Conservation (phyloP, 1,140 invertebrate genomes). For the Aphelenchoides fujianensis region DNA sequence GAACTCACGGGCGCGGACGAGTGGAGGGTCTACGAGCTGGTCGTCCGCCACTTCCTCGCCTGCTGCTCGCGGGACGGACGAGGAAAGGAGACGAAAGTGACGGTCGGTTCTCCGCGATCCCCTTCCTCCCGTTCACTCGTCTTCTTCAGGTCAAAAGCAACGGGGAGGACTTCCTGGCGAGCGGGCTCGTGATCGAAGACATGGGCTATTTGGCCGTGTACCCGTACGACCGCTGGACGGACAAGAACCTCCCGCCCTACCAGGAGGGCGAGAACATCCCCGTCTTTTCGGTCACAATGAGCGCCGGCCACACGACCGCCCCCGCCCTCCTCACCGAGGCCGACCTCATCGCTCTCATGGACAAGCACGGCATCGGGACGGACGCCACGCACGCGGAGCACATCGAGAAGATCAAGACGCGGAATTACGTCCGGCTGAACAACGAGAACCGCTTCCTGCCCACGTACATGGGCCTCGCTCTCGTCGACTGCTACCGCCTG, state of each 20-base stretch:
- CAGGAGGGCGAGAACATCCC: conserved; percentile 70
- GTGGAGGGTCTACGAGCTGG: conserved; percentile 84
- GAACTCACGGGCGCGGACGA: conserved; percentile 73
- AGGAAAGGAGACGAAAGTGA: conserved; percentile 84
- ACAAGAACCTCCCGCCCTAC: conserved; percentile 81
- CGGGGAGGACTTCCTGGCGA: conserved; percentile 72
- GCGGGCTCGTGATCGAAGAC: conserved; percentile 83
- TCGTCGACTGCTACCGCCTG: conserved; percentile 89
- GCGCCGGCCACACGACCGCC: conserved; percentile 67
- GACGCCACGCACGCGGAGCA: conserved; percentile 99
- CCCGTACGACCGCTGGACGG: conserved; percentile 92
- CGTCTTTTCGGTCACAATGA: conserved; percentile 77
- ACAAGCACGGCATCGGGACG: conserved; percentile 89
- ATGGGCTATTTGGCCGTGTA: conserved; percentile 96
- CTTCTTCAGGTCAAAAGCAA: conserved; percentile 42
- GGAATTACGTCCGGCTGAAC: conserved; percentile 78
- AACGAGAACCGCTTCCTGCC: conserved; percentile 65
- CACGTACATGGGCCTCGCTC: conserved; percentile 85
- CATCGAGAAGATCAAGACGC: conserved; percentile 90
- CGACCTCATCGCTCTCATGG: conserved; percentile 96
- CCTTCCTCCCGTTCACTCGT: conserved; percentile 1
- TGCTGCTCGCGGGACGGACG: conserved; percentile 88
- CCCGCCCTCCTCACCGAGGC: conserved; percentile 89
- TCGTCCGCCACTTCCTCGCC: conserved; percentile 92
- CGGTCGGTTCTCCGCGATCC: conserved; percentile 73